Conservation (phyloP, 2,113 vertebrate genomes). For the Synchiropus splendidus region DNA sequence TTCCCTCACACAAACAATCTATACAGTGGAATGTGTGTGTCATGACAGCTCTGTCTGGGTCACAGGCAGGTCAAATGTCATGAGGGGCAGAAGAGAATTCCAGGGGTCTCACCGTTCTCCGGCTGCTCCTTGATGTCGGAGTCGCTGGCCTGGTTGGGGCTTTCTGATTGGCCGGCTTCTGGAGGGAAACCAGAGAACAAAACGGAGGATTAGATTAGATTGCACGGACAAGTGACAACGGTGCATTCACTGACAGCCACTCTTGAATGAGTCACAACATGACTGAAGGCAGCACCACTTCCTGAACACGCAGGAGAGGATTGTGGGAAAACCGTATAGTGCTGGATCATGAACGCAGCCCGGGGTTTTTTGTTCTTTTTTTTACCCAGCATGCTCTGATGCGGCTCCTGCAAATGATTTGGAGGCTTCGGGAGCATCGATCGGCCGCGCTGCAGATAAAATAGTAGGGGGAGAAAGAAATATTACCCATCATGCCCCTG, state of each 20-base stretch:
- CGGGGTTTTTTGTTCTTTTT: too few species aligned
- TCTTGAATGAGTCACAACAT: too few species aligned
- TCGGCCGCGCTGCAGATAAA: conserved; percentile 42
- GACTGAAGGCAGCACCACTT: too few species aligned
- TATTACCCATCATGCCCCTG: conserved; percentile 40
- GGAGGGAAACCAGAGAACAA: conserved; percentile 24
- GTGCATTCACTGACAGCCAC: too few species aligned
- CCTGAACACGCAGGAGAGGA: too few species aligned
- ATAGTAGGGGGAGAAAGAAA: conserved; percentile 34
- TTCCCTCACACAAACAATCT: conserved; percentile 8
- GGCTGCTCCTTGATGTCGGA: conserved; percentile 97
- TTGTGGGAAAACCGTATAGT: too few species aligned
- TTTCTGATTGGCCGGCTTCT: conserved; percentile 94
- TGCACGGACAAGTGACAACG: too few species aligned
- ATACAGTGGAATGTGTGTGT: conserved; percentile 1
- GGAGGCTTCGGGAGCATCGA: conserved; percentile 42
- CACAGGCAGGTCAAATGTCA: neutral
- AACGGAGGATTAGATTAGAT: too few species aligned
- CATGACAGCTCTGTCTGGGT: conserved; percentile 12
- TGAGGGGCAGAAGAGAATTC: too few species aligned
- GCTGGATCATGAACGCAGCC: conserved; percentile 3
- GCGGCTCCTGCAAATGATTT: conserved; percentile 41
- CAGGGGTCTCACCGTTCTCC: conserved; percentile 87
- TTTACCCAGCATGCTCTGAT: conserved; percentile 38
- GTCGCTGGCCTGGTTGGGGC: conserved; percentile 92